Base-by-base conservation (phyloP, 2,797 vertebrate genomes). In the Anniella stebbinsi region DNA sequence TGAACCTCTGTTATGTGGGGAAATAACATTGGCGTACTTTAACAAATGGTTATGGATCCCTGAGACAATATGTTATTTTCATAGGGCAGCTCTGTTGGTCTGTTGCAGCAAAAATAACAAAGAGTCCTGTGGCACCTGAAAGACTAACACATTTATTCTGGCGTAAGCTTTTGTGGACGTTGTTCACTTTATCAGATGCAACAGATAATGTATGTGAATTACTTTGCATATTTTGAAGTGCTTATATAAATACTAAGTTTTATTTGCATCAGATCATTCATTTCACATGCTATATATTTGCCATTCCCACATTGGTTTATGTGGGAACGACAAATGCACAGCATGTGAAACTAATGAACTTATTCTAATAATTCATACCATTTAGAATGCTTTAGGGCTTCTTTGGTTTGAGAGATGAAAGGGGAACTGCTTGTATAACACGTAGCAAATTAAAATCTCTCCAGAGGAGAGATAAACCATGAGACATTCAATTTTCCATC, bases 391-490 rank as follows among this genome's bases (percentile, higher is more conserved):
- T 33, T 72, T 83, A 80, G 73, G n/a, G 88, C 66, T 75, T 60
- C 2, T 1, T 54, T 66, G 63, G 7, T 10, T 0, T 51, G 9
- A 54, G 23, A 66, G 21, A 76, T 67, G 13, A 9, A 48, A 28
- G 0, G 51, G 25, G 84, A 80, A 33, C 12, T 75, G 21, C 30
- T 85, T 90, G 88, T 25, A 83, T 80, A 84, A 10, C 28, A 70
- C 67, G 33, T 8, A 1, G 81, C 69, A 89, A 81, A 88, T 80
- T 80, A 80, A 89, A 86, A 89, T 81, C 86, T 81, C 91, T 92
- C 1, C 33, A 87, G 93, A 91, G 92, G 85, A 90, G 73, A 75
- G 84, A 91, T 89, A 83, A 85, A 91, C 77, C 2, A 0, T 85
- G 1, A 9, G 69, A 86, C 87, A 91, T 81, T 86, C 75, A 2